Conservation (phyloP, 2,113 vertebrate species). For the Turnix velox region DNA sequence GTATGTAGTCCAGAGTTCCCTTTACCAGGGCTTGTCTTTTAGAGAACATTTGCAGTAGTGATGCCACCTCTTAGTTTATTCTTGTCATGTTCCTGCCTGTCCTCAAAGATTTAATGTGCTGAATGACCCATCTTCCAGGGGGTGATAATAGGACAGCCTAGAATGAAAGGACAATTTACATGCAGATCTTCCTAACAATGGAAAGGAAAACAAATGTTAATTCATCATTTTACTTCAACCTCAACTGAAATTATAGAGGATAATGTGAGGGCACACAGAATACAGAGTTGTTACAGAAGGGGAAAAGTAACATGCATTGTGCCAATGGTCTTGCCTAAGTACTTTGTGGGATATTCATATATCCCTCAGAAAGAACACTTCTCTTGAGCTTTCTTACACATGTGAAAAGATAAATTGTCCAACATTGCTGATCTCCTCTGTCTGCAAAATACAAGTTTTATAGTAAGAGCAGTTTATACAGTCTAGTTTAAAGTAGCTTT, state of each 20-base stretch:
- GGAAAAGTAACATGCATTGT: fast-evolving
- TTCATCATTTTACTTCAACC: not conserved
- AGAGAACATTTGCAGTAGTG: not conserved
- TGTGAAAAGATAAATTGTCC: not conserved
- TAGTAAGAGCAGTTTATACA: not conserved
- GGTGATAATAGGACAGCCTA: not conserved
- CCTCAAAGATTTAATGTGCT: not conserved
- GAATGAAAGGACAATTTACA: not conserved
- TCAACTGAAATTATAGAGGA: not conserved
- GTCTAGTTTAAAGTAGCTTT: not conserved
- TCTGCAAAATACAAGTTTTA: not conserved
- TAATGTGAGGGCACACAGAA: not conserved
- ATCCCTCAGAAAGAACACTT: not conserved
- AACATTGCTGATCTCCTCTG: not conserved
- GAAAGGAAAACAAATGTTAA: not conserved
- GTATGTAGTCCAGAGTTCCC: not conserved
- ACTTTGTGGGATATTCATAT: not conserved
- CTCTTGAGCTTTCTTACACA: not conserved
- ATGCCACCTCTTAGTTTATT: not conserved
- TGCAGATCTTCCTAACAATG: not conserved
- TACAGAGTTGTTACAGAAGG: not conserved
- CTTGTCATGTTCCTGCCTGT: not conserved
- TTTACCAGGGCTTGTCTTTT: not conserved
- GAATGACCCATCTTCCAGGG: not conserved
- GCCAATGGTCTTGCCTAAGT: not conserved